Evolutionary conservation across 2,113 vertebrate species (phyloP), one percentile per base, ranked within the genome.

Genomic region (Stegastes partitus): DNA sequence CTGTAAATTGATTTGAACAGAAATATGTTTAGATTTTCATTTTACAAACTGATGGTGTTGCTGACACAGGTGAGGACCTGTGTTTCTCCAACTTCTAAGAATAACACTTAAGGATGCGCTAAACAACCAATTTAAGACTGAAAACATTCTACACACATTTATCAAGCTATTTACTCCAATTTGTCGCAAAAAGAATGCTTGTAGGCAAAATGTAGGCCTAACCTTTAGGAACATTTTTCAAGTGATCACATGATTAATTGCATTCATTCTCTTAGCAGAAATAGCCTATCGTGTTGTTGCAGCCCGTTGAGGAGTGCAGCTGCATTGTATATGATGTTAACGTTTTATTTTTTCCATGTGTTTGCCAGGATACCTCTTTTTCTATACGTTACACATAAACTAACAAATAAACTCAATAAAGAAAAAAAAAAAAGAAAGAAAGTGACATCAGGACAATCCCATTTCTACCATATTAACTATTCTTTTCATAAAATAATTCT

Each of bases 1-100:
- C 69, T 78, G 65, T 70, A 37, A 65, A 78, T 45, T 28, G 34
- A 42, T 78, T 19, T 34, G 10, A 58, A 19, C n/a, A 45, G 5
- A 34, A 34, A 42, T 12, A 50, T 64, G 22, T 51, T 70, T 57
- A 22, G 11, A 58, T 54, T 11, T 45, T 23, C 11, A 15, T 73
- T 61, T 66, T 19, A 45, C 45, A 47, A 22, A 61, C 25, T 25
- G 45, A 67, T 10, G n/a, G 22, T 5, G 26, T 18, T 37, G 4
- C 16, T 19, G 39, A 16, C 37, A 11, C 45, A 39, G 12, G 44
- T 26, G 28, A 15, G 23, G 10, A 25, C 22, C 19, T 34, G 53
- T 47, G 37, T 53, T 56, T 57, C 68, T 69, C 11, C 51, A 56
- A 57, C 22, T 1, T 62, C 4, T 19, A 42, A 23, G 18, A 62